Percentiles rank a stretch among this genome's conserved stretches.
phyloP scores from a whole-genome alignment of 2,797 vertebrate species.

The Arnoldichthys spilopterus region DNA sequence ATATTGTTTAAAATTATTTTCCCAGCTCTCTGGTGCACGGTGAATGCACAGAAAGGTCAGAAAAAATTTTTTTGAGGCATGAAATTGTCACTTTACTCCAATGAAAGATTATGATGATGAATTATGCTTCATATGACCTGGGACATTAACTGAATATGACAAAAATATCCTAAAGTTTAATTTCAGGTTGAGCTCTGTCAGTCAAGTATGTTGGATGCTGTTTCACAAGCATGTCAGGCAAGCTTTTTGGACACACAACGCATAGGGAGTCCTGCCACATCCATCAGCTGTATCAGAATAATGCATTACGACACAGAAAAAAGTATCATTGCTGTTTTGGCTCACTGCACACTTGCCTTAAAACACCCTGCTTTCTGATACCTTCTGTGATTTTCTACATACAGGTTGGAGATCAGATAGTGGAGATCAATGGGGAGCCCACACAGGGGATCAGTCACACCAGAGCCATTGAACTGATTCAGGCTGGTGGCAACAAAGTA shows the following conservation, averaged over 20 bases:
- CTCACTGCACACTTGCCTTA: not conserved
- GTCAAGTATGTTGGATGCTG: not conserved
- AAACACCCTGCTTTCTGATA: not conserved
- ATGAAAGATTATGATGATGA: not conserved
- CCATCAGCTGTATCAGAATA: not conserved
- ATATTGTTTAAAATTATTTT: not conserved
- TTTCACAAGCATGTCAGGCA: not conserved
- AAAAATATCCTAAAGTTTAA: not conserved
- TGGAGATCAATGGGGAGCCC: constrained; percentile 97
- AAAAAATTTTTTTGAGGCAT: not conserved
- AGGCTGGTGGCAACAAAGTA: constrained; percentile 93
- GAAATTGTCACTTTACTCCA: not conserved
- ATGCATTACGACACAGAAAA: not conserved
- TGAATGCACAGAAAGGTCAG: too few species aligned
- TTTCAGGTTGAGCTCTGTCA: not conserved
- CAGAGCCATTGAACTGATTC: constrained; percentile 96
- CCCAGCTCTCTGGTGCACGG: too few species aligned
- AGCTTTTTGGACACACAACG: not conserved
- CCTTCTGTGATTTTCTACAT: constrained; percentile 8
- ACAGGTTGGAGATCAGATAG: constrained; percentile 98
- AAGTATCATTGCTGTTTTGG: not conserved
- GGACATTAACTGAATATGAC: not conserved
- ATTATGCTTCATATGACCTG: not conserved
- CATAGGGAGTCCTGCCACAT: not conserved
- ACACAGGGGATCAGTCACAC: constrained; percentile 98